Conservation (phyloP, 2,113 vertebrate species). For the Sebastes fasciatus region DNA sequence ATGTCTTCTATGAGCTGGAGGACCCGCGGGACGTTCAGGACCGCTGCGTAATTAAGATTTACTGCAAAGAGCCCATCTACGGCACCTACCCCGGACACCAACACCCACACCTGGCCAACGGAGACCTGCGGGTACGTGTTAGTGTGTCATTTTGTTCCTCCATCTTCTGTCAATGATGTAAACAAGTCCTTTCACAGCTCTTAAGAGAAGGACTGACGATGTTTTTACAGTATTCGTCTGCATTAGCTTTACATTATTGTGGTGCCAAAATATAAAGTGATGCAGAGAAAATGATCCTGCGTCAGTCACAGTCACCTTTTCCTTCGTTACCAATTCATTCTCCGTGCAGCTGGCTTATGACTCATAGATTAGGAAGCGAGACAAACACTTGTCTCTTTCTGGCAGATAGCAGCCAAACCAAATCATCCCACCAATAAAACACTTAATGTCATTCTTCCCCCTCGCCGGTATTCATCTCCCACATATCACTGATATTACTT, state of each 20-base stretch:
- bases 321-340: conserved; percentile 22
- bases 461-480: not conserved
- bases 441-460: conserved; percentile 18
- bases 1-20: conserved; percentile 98
- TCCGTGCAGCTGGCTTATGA: conserved; percentile 20
- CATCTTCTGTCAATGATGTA: not conserved
- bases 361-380: conserved; percentile 23
- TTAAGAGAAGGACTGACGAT: not conserved
- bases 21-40: conserved; percentile 97
- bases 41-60: conserved; percentile 98
- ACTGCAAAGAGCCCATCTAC: conserved; percentile 94
- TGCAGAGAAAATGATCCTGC: not conserved
- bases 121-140: conserved; percentile 92
- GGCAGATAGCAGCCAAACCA: conserved; percentile 7
- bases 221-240: not conserved
- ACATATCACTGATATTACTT: not conserved
- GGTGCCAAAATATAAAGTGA: conserved; percentile 2
- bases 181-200: too few species aligned
- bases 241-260: not conserved
- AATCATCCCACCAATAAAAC: conserved; percentile 5
- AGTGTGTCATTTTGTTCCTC: not conserved
- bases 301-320: conserved; percentile 41
- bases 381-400: conserved; percentile 25
- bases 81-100: conserved; percentile 90
- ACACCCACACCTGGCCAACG: conserved; percentile 91